Evolutionary conservation across 2,797 vertebrate species (phyloP).

Genomic region (Hafferia zeledoni): DNA sequence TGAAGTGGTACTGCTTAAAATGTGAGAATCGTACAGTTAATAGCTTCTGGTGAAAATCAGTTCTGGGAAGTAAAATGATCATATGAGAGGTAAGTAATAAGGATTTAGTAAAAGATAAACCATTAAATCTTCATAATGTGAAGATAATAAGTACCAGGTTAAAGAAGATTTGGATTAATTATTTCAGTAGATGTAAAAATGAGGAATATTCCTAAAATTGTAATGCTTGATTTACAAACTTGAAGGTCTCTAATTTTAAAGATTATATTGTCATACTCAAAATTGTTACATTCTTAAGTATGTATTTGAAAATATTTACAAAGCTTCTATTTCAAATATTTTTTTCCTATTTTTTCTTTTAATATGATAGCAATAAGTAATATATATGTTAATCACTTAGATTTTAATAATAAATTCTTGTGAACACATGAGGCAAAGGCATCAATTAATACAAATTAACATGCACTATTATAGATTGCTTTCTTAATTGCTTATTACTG

Average conservation of each 20-base stretch:
- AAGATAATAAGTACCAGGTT: background rate
- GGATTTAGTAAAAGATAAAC: background rate
- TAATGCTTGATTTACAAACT: background rate
- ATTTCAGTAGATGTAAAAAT: background rate
- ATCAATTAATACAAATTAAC: background rate
- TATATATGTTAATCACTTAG: background rate
- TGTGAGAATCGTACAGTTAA: background rate
- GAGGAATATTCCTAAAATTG: background rate
- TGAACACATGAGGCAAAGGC: fast-evolving
- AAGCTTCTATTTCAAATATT: background rate
- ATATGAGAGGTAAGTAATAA: background rate
- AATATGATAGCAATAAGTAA: background rate
- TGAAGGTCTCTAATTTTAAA: background rate
- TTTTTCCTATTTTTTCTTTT: background rate
- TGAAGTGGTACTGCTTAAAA: background rate
- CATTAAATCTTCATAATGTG: background rate
- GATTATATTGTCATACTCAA: background rate
- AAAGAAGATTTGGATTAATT: background rate
- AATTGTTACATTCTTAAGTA: background rate
- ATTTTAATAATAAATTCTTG: background rate
- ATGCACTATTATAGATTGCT: background rate
- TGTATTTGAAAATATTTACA: background rate
- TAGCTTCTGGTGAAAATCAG: background rate
- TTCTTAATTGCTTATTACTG: background rate
- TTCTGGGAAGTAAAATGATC: background rate